These are phyloP conservation scores for Thalassaphorura encarpata DNA, from an alignment of 1,140 invertebrate species.

Conservation along the genomic window DNA sequence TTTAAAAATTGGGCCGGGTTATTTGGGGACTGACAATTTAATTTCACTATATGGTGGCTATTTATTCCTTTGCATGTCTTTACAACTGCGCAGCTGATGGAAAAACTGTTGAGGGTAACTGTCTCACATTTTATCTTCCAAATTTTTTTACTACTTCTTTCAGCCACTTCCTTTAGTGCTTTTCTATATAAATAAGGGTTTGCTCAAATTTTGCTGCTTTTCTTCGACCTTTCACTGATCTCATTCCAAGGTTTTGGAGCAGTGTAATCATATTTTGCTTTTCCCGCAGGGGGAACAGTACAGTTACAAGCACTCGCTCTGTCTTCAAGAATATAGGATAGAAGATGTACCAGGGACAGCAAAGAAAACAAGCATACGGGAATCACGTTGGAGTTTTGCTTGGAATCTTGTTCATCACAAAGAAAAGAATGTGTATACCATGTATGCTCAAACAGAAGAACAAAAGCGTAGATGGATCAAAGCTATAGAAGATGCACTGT, in stretches of 20 bases:
- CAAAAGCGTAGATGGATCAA: conserved; percentile 83
- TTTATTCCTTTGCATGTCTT: conserved; percentile 4
- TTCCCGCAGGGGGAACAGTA: conserved; percentile 71
- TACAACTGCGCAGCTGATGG: conserved; percentile 39
- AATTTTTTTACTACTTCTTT: no score
- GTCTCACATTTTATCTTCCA: no score
- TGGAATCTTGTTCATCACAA: conserved; percentile 75
- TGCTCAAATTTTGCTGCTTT: no score
- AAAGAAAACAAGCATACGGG: conserved; percentile 50
- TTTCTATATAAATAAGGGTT: no score
- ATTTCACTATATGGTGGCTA: background rate
- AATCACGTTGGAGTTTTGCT: conserved; percentile 65
- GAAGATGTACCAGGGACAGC: conserved; percentile 56
- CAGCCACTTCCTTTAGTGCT: no score
- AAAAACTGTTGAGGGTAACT: conserved; percentile 45
- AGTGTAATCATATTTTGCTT: conserved; percentile 6
- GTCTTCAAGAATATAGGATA: conserved; percentile 72
- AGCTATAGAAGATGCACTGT: conserved; percentile 82
- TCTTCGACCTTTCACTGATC: no score
- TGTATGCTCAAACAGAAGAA: conserved; percentile 80
- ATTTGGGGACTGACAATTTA: background rate
- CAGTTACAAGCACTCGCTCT: conserved; percentile 75
- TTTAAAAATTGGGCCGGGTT: no score
- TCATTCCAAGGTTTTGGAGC: no score
- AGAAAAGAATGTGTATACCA: conserved; percentile 71